These are phyloP conservation scores for Melinaea marsaeus DNA, from an alignment of 2,888 invertebrate species.

Conservation along the genomic window DNA sequence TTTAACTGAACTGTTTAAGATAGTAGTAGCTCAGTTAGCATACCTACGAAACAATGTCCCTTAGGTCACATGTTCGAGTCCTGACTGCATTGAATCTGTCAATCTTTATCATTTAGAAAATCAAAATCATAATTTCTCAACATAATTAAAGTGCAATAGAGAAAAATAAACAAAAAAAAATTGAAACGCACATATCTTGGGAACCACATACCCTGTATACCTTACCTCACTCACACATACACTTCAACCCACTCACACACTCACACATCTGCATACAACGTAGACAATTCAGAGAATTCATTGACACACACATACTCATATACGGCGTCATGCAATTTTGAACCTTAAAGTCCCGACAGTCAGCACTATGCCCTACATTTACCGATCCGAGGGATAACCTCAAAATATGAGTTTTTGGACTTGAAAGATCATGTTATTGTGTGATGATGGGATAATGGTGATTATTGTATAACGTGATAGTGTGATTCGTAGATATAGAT, in stretches of 20 bases:
- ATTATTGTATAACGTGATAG: slow-evolving; percentile 6
- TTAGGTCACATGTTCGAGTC: no score
- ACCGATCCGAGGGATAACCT: slow-evolving; percentile 70
- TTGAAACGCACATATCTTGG: slow-evolving; percentile 14
- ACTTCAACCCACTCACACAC: slow-evolving; percentile 33
- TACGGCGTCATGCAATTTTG: slow-evolving; percentile 48
- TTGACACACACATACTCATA: slow-evolving; percentile 48
- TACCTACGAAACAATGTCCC: no score
- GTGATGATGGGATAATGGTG: slow-evolving; percentile 33
- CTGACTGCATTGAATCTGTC: no score
- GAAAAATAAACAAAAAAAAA: no score
- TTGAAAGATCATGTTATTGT: slow-evolving; percentile 45
- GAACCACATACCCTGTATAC: slow-evolving; percentile 41
- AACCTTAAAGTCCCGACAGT: slow-evolving; percentile 52
- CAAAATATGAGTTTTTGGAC: slow-evolving; percentile 58
- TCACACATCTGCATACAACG: slow-evolving; percentile 21
- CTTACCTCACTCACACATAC: slow-evolving; percentile 48
- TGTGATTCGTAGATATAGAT: neutral
- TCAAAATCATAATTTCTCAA: no score
- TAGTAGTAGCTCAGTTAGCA: no score
- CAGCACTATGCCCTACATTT: slow-evolving; percentile 67
- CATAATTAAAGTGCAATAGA: no score
- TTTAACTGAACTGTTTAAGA: no score
- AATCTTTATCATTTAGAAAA: no score
- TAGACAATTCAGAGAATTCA: slow-evolving; percentile 29